Base-by-base conservation (phyloP, 1,140 invertebrate species). In the Lucilia cuprina region DNA sequence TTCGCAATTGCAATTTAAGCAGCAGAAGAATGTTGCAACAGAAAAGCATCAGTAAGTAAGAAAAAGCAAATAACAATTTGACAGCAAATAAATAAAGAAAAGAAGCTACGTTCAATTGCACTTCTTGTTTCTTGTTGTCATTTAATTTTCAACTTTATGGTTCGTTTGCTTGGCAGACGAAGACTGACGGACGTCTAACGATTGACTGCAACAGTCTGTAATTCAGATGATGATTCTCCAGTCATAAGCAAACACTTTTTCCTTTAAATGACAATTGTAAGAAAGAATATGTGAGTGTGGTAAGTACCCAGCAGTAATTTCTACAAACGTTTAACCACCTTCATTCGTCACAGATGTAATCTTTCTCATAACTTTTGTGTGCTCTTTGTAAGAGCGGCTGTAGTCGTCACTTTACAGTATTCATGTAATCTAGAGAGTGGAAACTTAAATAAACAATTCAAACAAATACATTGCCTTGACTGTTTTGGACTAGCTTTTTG, bases 71-170 rank as follows among this genome's bases (percentile, higher is more conserved):
- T 70, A 70, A 70, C 65, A 21, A 70, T 70, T 19, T 70, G 65
- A 70, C 65, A 70, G 65, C 65, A 70, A 21, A 19, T 70, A 70
- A 21, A 70, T 70, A 70, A 60, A n/a, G 55, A 60, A 60, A 60
- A 14, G n/a, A 17, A 17, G 7, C 7, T 41, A 41, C 25, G 25
- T 30, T 7, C 41, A 41, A 8, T 41, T 41, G 41, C 25, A 30
- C 25, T 41, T 41, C 41, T 41, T 41, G 41, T 41, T 41, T 41
- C 41, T 41, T 41, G 41, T 41, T 41, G 2, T 5, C 41, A 41
- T 8, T 41, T 41, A 7, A 41, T 41, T 41, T 41, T 41, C 41
- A 8, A 41, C 41, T 41, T 55, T 55, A 55, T 17, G 17, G 50
- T 55, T 55, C 17, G 41, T 55, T 55, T 12, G 50, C 50, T 30